Base-by-base conservation (phyloP, 2,888 invertebrate genomes). In the Oconnorella tubifera region DNA sequence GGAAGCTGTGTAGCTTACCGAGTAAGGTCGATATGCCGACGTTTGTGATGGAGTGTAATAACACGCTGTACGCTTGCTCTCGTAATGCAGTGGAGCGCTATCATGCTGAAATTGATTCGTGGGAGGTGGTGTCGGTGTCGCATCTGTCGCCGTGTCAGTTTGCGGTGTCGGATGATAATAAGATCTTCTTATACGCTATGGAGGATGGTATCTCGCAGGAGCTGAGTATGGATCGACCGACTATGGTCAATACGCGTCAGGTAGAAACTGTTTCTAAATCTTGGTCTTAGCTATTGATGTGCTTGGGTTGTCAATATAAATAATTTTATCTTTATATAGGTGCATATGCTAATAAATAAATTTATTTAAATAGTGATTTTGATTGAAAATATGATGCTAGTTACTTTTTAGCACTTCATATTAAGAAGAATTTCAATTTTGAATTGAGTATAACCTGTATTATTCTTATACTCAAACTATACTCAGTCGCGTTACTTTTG, bases 171-270 rank as follows among this genome's bases (percentile, higher is more conserved):
- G 65, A 68, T 19, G 51, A 61, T 50, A 63, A 64, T 29, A 28
- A 51, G 10, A 57, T 69, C 29, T 57, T 57, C 25, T 40, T 69
- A 28, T 65, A 57, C 61, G 60, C 69, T 23, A 49, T 69, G 51
- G 69, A 68, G 57, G 69, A 65, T 23, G 69, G 69, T 6, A 56
- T 63, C 23, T 57, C 32, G 3, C 67, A 69, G 62, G 56, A 55
- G 33, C 50, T 68, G 23, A 31, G 59, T 31, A 64, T 63, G 33
- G 67, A 69, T 33, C 59, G 56, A n/a, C 62, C 62, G 6, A 57
- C 40, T 28, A 31, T 58, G 53, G 62, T 57, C 50, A 65, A 58
- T n/a, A 60, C 65, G 29, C 56, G 65, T 27, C 67, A 68, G 50
- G 40, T 40, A 14, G 6, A n/a, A n/a, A n/a, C n/a, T n/a, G n/a